Percentiles rank a stretch among this genome's conserved stretches.
These are phyloP conservation scores for Tinea pellionella DNA, from an alignment of 2,888 invertebrate species.

Conservation along the genomic window DNA sequence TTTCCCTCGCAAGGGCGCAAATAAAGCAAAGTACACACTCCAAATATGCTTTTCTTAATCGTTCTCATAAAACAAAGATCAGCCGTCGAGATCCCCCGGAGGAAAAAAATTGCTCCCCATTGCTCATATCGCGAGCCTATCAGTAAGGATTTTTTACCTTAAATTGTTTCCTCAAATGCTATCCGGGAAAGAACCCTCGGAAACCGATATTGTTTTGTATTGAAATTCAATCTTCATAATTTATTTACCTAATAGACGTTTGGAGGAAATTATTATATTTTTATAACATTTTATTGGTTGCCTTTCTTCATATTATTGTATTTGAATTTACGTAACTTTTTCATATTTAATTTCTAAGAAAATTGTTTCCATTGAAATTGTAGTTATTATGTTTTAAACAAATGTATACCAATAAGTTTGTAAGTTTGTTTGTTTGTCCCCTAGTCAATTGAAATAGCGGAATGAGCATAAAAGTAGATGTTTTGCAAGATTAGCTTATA, in stretches of 20 bases:
- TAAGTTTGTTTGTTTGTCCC: no score
- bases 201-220: constrained; percentile 51
- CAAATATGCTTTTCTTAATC: constrained; percentile 71
- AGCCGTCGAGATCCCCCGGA: constrained; percentile 52
- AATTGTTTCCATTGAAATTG: no score
- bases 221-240: constrained; percentile 39
- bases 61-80: constrained; percentile 71
- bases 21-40: constrained; percentile 66
- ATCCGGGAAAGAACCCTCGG: constrained; percentile 32
- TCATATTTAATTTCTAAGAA: no score
- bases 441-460: no score
- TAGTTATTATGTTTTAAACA: no score
- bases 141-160: constrained; percentile 52
- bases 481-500: no score
- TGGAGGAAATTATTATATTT: neutral
- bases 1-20: constrained; percentile 62
- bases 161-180: constrained; percentile 46
- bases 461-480: no score
- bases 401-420: no score
- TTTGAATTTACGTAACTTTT: no score
- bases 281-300: neutral
- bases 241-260: constrained; percentile 24
- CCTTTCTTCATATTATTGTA: neutral
- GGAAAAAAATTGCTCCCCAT: constrained; percentile 45
- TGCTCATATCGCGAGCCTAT: constrained; percentile 57